Conservation (phyloP, 1,140 invertebrate species). For the Palaemon carinicauda region DNA sequence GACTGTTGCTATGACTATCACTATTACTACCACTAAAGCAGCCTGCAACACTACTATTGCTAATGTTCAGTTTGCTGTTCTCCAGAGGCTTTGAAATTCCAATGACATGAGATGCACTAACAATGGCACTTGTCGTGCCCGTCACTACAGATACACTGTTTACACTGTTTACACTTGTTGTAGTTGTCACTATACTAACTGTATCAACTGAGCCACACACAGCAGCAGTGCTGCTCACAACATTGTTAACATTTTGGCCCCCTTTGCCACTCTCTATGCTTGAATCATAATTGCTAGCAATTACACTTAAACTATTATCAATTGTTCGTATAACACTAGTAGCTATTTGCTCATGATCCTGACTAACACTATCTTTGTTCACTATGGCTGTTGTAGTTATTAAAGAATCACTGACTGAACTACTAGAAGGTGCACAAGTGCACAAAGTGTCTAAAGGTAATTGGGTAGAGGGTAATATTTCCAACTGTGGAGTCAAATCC, state of each 20-base stretch:
- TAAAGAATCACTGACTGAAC: background rate
- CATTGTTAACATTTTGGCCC: slow-evolving; percentile 21
- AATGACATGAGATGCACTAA: slow-evolving; percentile 23
- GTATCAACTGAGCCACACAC: slow-evolving; percentile 4
- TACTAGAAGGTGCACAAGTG: background rate
- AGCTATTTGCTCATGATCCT: background rate
- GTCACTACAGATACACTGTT: slow-evolving; percentile 13
- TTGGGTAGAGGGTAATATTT: background rate
- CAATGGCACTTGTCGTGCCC: slow-evolving; percentile 32
- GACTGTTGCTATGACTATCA: slow-evolving; percentile 66
- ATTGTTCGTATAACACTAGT: slow-evolving; percentile 13
- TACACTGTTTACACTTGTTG: background rate
- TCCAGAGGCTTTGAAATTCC: slow-evolving; percentile 9
- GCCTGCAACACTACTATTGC: slow-evolving; percentile 64
- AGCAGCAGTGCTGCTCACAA: slow-evolving; percentile 27
- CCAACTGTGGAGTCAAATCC: background rate
- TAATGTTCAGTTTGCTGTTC: slow-evolving; percentile 22
- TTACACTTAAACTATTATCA: slow-evolving; percentile 17
- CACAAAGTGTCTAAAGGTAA: background rate
- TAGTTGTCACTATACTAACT: slow-evolving; percentile 5
- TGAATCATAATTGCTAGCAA: slow-evolving; percentile 18
- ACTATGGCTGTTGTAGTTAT: slow-evolving; percentile 5
- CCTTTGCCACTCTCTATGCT: slow-evolving; percentile 15
- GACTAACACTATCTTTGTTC: background rate
- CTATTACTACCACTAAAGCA: slow-evolving; percentile 63